Conservation (phyloP, 2,888 invertebrate genomes). For the Campaea margaritaria region DNA sequence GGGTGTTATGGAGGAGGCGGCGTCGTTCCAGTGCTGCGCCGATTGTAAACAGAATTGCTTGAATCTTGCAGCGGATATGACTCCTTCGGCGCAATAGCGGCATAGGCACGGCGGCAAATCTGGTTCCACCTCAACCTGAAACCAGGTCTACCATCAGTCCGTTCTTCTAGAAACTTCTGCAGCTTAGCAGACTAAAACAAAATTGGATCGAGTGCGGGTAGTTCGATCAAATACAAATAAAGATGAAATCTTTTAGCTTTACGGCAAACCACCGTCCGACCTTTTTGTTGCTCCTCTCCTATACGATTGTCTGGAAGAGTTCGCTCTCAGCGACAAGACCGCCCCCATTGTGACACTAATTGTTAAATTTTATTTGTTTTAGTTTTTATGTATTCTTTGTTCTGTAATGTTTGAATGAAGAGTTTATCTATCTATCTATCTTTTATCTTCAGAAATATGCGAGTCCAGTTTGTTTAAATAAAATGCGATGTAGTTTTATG, state of each 20-base stretch:
- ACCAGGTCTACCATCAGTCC: conserved; percentile 73
- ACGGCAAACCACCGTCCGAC: too few relatives aligned
- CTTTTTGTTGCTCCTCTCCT: too few relatives aligned
- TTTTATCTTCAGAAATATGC: too few relatives aligned
- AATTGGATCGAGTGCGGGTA: not conserved
- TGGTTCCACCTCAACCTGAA: conserved; percentile 72
- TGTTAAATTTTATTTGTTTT: too few relatives aligned
- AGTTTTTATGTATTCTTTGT: too few relatives aligned
- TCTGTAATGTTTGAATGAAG: too few relatives aligned
- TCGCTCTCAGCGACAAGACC: too few relatives aligned
- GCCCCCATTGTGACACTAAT: too few relatives aligned
- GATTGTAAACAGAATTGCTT: conserved; percentile 60
- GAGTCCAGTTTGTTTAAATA: too few relatives aligned
- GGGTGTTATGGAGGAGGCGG: conserved; percentile 47
- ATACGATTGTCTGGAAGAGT: too few relatives aligned
- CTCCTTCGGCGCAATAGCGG: conserved; percentile 59
- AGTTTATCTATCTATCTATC: too few relatives aligned
- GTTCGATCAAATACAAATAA: not conserved
- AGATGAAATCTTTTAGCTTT: not conserved
- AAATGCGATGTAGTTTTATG: not conserved
- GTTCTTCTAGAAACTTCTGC: conserved; percentile 36
- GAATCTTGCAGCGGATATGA: conserved; percentile 59
- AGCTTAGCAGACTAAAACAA: not conserved
- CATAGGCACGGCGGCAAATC: conserved; percentile 67
- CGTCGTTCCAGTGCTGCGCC: conserved; percentile 57